A percentile compares a stretch with the other conserved stretches of the same genome.
phyloP scores from a whole-genome alignment of 1,140 invertebrate species.

The Mesaphorura yosii region DNA sequence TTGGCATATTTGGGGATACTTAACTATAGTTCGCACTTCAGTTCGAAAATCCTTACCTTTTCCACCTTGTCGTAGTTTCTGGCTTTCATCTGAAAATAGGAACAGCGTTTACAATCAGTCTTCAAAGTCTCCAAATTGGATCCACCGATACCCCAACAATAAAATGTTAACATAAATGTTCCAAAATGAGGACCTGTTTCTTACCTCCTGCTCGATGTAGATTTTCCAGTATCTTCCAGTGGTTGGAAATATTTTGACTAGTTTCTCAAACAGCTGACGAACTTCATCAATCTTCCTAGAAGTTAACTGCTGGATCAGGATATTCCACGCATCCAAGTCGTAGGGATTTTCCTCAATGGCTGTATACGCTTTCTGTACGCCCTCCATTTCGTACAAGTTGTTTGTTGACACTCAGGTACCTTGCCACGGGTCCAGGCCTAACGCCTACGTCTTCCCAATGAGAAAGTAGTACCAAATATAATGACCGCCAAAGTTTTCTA shows the following conservation, averaged over 20 bases:
- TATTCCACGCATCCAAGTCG: constrained; percentile 93
- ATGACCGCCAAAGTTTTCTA: too few relatives aligned
- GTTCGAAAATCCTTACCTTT: constrained; percentile 77
- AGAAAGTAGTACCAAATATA: too few relatives aligned
- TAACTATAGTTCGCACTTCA: too few relatives aligned
- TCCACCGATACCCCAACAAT: too few relatives aligned
- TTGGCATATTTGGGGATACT: too few relatives aligned
- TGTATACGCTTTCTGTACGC: constrained; percentile 27
- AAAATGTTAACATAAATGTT: too few relatives aligned
- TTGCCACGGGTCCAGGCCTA: too few relatives aligned
- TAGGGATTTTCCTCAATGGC: constrained; percentile 70
- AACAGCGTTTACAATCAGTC: too few relatives aligned
- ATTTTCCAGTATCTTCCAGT: constrained; percentile 97
- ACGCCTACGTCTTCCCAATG: too few relatives aligned
- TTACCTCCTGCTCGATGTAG: constrained; percentile 97
- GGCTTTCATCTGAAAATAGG: constrained; percentile 71
- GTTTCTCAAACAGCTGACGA: constrained; percentile 78
- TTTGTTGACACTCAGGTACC: too few relatives aligned
- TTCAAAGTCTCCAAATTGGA: too few relatives aligned
- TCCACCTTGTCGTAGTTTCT: constrained; percentile 95
- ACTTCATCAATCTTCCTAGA: constrained; percentile 82
- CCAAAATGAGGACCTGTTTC: constrained; percentile 33
- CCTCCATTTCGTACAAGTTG: too few relatives aligned
- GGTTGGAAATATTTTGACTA: constrained; percentile 87
- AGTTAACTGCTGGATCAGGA: constrained; percentile 83